Evolutionary conservation across 2,797 vertebrate species (phyloP).

Genomic region (Sciaenops ocellatus): DNA sequence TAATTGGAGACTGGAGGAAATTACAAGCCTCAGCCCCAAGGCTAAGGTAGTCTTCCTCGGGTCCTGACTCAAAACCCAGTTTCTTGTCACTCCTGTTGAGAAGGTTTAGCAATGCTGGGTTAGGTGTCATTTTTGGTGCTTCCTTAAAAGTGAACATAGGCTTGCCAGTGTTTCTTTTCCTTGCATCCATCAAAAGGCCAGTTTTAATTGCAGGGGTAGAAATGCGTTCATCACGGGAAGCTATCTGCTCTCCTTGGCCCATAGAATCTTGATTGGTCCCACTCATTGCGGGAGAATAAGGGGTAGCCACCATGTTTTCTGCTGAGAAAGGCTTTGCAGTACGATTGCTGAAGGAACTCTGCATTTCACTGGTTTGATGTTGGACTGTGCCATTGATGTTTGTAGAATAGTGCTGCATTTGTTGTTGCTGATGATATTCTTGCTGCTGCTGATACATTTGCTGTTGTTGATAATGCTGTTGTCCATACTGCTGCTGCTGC

Average conservation of each 20-base stretch:
- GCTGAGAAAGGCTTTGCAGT: constrained; percentile 91
- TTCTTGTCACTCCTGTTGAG: constrained; percentile 91
- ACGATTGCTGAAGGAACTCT: constrained; percentile 86
- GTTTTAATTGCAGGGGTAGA: constrained; percentile 94
- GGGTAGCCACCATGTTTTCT: constrained; percentile 80
- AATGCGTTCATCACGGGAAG: constrained; percentile 96
- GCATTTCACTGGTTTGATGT: constrained; percentile 84
- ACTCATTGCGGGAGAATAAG: constrained; percentile 85
- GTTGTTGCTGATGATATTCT: constrained; percentile 79
- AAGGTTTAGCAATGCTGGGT: constrained; percentile 93
- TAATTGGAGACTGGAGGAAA: constrained; percentile 92
- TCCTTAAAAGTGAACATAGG: constrained; percentile 99
- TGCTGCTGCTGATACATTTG: constrained; percentile 80
- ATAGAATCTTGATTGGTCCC: constrained; percentile 85
- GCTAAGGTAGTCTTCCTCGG: constrained; percentile 99
- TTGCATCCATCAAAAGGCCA: constrained; percentile 92
- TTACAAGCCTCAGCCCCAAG: constrained; percentile 99
- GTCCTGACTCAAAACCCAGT: constrained; percentile 92
- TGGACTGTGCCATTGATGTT: constrained; percentile 89
- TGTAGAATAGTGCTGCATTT: constrained; percentile 80
- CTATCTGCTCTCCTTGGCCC: constrained; percentile 91
- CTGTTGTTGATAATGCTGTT: constrained; percentile 78
- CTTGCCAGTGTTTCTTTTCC: constrained; percentile 86
- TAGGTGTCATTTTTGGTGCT: constrained; percentile 93
- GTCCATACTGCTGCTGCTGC: constrained; percentile 77